These are phyloP conservation scores for Bombycilla garrulus DNA, from an alignment of 2,113 vertebrate species.

Conservation along the genomic window DNA sequence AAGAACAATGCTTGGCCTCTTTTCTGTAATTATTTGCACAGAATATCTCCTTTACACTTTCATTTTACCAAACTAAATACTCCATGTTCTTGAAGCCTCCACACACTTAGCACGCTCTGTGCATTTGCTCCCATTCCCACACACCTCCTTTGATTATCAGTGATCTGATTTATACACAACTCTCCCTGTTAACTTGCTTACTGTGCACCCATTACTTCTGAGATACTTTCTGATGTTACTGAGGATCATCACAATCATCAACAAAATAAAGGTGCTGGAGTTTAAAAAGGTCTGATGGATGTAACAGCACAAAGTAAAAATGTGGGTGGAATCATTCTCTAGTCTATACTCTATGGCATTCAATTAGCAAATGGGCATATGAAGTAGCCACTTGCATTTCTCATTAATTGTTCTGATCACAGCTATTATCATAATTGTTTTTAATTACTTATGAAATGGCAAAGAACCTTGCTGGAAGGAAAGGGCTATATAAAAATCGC, in stretches of 20 bases:
- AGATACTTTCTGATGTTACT: not conserved
- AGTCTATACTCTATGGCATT: not conserved
- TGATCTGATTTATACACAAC: not conserved
- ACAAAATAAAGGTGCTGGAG: not conserved
- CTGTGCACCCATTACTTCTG: not conserved
- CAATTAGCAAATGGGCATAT: not conserved
- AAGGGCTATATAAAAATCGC: not conserved
- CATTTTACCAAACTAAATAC: not conserved
- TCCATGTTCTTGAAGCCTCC: not conserved
- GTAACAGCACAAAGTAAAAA: not conserved
- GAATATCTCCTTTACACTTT: not conserved
- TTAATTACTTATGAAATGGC: not conserved
- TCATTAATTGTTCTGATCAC: conserved; percentile 9
- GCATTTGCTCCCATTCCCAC: not conserved
- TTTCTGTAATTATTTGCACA: not conserved
- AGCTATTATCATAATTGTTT: not conserved
- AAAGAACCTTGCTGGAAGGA: not conserved
- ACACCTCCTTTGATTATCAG: not conserved
- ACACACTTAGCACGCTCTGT: not conserved
- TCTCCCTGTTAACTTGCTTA: not conserved
- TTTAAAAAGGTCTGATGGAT: not conserved
- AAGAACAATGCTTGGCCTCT: not conserved
- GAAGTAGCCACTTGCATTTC: not conserved
- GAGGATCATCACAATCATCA: not conserved
- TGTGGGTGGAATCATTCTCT: not conserved